Conservation (phyloP, 1,140 invertebrate species). For the Meloidogyne floridensis region DNA sequence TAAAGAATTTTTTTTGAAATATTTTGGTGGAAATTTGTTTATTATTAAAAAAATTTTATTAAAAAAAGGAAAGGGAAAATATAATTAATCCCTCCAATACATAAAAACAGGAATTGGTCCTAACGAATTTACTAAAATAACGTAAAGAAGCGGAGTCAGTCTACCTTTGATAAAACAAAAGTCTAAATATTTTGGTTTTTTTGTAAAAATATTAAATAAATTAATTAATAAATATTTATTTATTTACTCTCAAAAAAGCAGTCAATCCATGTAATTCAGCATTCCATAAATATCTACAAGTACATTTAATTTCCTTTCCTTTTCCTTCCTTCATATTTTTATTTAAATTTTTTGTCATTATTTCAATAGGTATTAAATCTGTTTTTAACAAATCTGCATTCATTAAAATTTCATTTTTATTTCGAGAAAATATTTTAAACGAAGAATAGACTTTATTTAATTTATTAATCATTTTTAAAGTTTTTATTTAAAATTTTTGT, state of each 20-base stretch:
- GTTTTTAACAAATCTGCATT: not conserved
- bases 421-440: not conserved
- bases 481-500: not conserved
- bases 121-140: too few species aligned
- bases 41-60: too few species aligned
- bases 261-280: slow-evolving; percentile 41
- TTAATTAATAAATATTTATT: not conserved
- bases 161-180: too few species aligned
- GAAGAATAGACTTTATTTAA: not conserved
- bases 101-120: too few species aligned
- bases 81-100: too few species aligned
- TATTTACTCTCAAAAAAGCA: slow-evolving; percentile 36
- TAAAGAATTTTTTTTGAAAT: not conserved
- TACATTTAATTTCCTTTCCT: slow-evolving; percentile 14
- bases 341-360: not conserved
- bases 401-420: not conserved
- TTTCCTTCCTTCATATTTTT: not conserved
- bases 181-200: too few species aligned
- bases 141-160: too few species aligned
- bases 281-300: slow-evolving; percentile 40
- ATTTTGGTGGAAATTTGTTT: too few species aligned
- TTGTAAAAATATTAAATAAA: too few species aligned
- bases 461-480: too few species aligned
- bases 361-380: not conserved
- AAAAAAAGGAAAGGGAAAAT: too few species aligned